Evolutionary conservation across 2,113 vertebrate species (phyloP).

Genomic region (Centropus bengalensis): DNA sequence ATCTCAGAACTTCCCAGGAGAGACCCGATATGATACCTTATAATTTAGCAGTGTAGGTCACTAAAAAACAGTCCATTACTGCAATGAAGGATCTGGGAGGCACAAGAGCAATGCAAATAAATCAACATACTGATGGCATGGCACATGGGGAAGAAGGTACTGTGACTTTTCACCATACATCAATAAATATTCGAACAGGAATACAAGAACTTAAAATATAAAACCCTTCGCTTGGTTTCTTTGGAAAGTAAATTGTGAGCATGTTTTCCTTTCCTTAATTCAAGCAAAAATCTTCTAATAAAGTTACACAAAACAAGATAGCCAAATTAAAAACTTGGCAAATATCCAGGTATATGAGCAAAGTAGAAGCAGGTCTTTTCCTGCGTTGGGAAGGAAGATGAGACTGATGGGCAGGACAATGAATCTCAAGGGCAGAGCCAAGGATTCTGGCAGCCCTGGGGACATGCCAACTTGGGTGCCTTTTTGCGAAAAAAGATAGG

Average conservation of each 20-base stretch:
- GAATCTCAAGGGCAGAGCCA: background rate
- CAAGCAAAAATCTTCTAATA: background rate
- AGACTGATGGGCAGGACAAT: background rate
- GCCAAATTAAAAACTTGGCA: background rate
- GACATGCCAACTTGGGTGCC: background rate
- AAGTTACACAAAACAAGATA: background rate
- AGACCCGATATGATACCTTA: background rate
- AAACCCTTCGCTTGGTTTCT: background rate
- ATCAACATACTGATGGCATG: background rate
- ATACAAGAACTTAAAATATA: background rate
- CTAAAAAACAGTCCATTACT: background rate
- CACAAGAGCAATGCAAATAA: background rate
- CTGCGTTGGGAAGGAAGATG: background rate
- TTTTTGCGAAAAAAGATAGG: background rate
- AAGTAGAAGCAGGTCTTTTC: background rate
- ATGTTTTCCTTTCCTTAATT: background rate
- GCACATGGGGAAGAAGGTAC: background rate
- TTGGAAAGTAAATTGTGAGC: background rate
- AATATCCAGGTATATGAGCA: background rate
- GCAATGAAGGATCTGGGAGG: background rate
- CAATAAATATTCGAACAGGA: background rate
- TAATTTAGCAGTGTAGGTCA: background rate
- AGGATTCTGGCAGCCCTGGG: background rate
- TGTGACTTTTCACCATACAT: background rate
- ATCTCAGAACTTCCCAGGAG: background rate